A percentile compares a stretch with the other conserved stretches of the same genome.
phyloP scores from a whole-genome alignment of 2,797 vertebrate species.

The Peromyscus nudipes region DNA sequence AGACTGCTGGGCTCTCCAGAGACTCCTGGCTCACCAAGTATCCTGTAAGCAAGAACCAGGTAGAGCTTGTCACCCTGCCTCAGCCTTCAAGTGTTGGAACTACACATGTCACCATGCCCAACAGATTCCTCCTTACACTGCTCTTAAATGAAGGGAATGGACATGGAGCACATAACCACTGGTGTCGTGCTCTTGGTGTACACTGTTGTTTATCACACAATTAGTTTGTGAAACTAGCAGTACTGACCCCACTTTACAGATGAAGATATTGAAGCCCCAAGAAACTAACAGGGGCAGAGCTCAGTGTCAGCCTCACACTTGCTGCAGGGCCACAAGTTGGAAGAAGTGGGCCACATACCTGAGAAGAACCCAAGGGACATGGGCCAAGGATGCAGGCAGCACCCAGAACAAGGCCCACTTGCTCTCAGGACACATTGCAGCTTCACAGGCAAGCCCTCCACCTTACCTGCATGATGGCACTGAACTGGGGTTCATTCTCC shows the following conservation, averaged over 20 bases:
- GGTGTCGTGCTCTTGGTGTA: accelerated
- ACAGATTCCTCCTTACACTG: not conserved
- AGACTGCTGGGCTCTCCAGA: not conserved
- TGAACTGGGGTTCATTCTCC: constrained; percentile 98
- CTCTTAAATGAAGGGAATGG: not conserved
- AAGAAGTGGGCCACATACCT: not conserved
- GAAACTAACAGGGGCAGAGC: not conserved
- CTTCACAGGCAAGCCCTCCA: not conserved
- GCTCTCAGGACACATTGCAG: accelerated
- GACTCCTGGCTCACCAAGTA: not conserved
- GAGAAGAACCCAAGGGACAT: not conserved
- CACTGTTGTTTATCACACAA: not conserved
- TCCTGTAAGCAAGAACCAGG: not conserved
- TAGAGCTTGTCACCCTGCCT: not conserved
- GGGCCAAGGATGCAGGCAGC: not conserved
- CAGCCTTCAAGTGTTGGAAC: not conserved
- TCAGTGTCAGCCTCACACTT: not conserved
- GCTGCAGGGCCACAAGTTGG: too few relatives aligned
- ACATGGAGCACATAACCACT: accelerated
- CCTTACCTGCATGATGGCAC: constrained; percentile 96
- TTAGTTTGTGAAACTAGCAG: not conserved
- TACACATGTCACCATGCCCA: not conserved
- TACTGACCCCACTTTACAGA: not conserved
- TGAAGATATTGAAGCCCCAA: not conserved
- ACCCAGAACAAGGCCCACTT: not conserved